Conservation (phyloP, 2,888 invertebrate species). For the Andrena dorsata region DNA sequence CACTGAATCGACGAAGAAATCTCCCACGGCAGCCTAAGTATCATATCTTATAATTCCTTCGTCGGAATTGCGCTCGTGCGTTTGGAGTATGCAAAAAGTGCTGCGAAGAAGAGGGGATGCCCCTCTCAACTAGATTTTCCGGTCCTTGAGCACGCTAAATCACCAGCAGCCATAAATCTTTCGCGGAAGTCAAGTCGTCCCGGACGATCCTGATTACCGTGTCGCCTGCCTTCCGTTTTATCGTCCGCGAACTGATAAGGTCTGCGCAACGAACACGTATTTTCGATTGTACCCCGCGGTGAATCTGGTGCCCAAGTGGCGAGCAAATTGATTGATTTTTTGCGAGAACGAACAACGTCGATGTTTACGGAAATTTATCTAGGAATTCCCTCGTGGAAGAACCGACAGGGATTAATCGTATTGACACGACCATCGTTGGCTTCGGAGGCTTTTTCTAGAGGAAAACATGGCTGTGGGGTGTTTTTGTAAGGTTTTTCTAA, state of each 20-base stretch:
- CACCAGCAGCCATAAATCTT: conserved; percentile 53
- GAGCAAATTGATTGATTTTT: conserved; percentile 26
- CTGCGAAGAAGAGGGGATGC: conserved; percentile 10
- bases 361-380: conserved; percentile 4
- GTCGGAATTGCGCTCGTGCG: not conserved
- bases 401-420: too few species aligned
- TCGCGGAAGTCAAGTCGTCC: conserved; percentile 34
- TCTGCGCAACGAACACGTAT: conserved; percentile 6
- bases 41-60: conserved; percentile 1
- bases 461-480: too few species aligned
- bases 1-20: too few species aligned
- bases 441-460: too few species aligned
- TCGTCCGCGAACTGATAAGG: conserved; percentile 26
- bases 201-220: conserved; percentile 40
- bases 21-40: not conserved
- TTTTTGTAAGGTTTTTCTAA: too few species aligned
- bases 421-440: too few species aligned
- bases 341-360: not conserved
- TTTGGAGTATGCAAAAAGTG: conserved; percentile 12
- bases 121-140: conserved; percentile 54
- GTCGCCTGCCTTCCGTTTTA: conserved; percentile 34
- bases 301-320: not conserved
- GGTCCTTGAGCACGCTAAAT: conserved; percentile 37
- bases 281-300: conserved; percentile 1
- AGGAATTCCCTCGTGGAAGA: not conserved